These are phyloP conservation scores for Thereva unica DNA, from an alignment of 2,888 invertebrate species.

Conservation along the genomic window DNA sequence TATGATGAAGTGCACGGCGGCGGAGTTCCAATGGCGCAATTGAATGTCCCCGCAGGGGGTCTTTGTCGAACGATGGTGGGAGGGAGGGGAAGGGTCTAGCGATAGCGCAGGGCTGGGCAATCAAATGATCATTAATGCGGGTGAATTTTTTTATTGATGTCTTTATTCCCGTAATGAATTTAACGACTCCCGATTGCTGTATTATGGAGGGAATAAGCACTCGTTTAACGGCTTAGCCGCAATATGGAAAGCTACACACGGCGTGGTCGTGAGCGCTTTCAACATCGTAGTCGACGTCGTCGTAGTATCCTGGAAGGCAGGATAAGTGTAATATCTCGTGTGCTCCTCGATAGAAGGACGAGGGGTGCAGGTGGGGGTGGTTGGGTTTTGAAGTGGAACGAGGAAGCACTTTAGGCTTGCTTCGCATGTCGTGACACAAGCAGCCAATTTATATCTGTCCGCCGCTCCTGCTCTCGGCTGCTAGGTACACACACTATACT, in stretches of 20 bases:
- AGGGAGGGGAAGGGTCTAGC: not conserved
- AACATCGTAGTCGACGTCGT: not conserved
- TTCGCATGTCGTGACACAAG: not conserved
- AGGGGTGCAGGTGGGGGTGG: not conserved
- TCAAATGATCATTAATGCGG: conserved; percentile 19
- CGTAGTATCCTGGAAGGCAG: not conserved
- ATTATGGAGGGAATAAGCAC: not conserved
- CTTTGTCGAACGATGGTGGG: too few relatives aligned
- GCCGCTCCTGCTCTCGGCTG: too few relatives aligned
- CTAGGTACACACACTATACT: too few relatives aligned
- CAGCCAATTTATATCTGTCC: conserved; percentile 19
- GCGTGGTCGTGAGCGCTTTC: not conserved
- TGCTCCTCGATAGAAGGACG: not conserved
- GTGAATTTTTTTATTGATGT: conserved; percentile 5
- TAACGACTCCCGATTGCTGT: conserved; percentile 2
- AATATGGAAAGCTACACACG: not conserved
- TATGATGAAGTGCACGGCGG: too few relatives aligned
- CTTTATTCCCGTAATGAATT: conserved; percentile 22
- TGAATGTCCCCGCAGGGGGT: too few relatives aligned
- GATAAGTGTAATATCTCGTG: not conserved
- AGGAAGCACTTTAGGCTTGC: not conserved
- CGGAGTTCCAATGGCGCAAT: too few relatives aligned
- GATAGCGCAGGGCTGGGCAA: not conserved
- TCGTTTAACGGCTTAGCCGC: not conserved
- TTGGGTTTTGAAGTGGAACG: not conserved